Evolutionary conservation across 2,797 vertebrate species (phyloP).

Genomic region (Limnodromus scolopaceus): DNA sequence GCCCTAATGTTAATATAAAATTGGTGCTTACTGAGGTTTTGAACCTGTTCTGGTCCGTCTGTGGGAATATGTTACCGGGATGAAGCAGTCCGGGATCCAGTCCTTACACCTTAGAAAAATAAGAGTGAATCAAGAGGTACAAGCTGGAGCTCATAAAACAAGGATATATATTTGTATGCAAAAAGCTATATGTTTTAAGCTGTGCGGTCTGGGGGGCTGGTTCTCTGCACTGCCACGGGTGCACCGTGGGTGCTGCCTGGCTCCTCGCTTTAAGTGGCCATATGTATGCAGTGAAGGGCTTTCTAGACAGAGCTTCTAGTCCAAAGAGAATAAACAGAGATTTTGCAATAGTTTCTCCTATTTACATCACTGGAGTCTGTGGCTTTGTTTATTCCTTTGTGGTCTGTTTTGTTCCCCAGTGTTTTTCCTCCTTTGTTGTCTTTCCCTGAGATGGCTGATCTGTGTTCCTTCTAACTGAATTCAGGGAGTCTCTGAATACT

Average conservation of each 20-base stretch:
- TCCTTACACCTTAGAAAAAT: not conserved
- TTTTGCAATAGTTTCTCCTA: not conserved
- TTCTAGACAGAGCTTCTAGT: not conserved
- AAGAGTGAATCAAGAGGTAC: not conserved
- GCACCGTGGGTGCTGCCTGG: fast-evolving
- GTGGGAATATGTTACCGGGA: not conserved
- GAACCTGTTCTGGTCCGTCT: not conserved
- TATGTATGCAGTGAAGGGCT: not conserved
- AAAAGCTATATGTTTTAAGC: fast-evolving
- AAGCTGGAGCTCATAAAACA: not conserved
- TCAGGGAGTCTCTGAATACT: not conserved
- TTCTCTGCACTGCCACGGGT: fast-evolving
- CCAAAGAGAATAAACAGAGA: not conserved
- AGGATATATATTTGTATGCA: not conserved
- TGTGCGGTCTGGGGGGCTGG: not conserved
- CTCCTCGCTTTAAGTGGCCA: not conserved
- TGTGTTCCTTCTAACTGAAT: not conserved
- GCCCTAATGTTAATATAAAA: not conserved
- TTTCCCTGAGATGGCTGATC: not conserved
- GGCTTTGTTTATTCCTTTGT: not conserved
- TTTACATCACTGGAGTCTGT: not conserved
- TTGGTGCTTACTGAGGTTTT: not conserved
- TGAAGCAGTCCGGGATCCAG: not conserved
- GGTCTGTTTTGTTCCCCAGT: not conserved
- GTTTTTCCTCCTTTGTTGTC: not conserved